A percentile compares a stretch with the other conserved stretches of the same genome.
These are phyloP conservation scores for Adrianichthys oophorus DNA, from an alignment of 2,797 vertebrate species.

Conservation along the genomic window DNA sequence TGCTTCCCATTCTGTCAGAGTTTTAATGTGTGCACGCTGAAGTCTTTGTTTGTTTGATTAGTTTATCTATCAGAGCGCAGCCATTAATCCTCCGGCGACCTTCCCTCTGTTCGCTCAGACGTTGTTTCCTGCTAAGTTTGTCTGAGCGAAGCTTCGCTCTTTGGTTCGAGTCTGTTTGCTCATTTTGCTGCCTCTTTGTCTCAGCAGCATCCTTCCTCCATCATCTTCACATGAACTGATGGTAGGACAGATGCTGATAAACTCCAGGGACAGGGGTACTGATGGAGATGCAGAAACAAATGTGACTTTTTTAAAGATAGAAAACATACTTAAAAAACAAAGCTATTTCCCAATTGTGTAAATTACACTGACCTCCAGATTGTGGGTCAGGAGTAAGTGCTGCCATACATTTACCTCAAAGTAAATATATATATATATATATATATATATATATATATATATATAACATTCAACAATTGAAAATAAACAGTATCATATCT, in stretches of 20 bases:
- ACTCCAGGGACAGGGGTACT: conserved; percentile 44
- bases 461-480: no score
- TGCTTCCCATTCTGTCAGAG: conserved; percentile 58
- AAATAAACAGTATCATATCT: no score
- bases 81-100: conserved; percentile 74
- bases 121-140: conserved; percentile 41
- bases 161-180: conserved; percentile 28
- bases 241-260: conserved; percentile 50
- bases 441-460: no score
- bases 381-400: no score
- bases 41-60: conserved; percentile 74
- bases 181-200: conserved; percentile 30
- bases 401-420: no score
- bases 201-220: conserved; percentile 43
- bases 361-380: no score
- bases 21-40: conserved; percentile 54
- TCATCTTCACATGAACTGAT: conserved; percentile 43
- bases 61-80: conserved; percentile 73
- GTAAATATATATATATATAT: no score
- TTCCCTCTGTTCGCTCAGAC: conserved; percentile 49
- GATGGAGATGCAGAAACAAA: conserved; percentile 37
- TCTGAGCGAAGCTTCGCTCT: conserved; percentile 57
- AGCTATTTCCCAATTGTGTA: conserved; percentile 39
- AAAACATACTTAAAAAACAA: conserved; percentile 1
- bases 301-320: no score